phyloP scores from a whole-genome alignment of 2,113 vertebrate genomes.

The Telmatochromis brachygnathus region DNA sequence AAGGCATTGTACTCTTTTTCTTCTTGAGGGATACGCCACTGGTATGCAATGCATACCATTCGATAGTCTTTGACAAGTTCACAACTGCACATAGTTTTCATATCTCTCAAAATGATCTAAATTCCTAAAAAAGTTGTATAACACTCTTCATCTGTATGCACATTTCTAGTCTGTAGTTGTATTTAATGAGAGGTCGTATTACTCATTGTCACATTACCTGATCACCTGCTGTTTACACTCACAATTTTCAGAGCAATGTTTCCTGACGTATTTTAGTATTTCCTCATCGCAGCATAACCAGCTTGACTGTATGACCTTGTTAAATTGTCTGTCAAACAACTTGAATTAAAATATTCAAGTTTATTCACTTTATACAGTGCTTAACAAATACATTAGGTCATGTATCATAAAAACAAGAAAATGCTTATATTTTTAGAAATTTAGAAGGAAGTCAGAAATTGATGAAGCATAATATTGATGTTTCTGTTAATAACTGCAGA shows the following conservation, averaged over 20 bases:
- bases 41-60: not conserved
- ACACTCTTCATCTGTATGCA: not conserved
- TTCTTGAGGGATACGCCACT: constrained; percentile 22
- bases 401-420: not conserved
- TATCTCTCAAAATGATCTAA: constrained; percentile 11
- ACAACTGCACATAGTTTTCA: constrained; percentile 29
- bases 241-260: not conserved
- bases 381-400: not conserved
- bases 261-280: not conserved
- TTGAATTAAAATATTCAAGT: not conserved
- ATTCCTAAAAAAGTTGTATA: constrained; percentile 28
- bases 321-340: not conserved
- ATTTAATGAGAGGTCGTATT: not conserved
- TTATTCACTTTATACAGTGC: not conserved
- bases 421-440: not conserved
- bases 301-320: not conserved
- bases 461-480: not conserved
- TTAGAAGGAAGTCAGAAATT: not conserved
- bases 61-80: constrained; percentile 8
- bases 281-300: not conserved
- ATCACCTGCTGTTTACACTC: not conserved
- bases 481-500: not conserved
- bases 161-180: not conserved
- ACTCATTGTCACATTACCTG: not conserved
- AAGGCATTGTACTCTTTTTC: constrained; percentile 20